Base-by-base conservation (phyloP, 2,888 invertebrate genomes). In the Eurois occulta region DNA sequence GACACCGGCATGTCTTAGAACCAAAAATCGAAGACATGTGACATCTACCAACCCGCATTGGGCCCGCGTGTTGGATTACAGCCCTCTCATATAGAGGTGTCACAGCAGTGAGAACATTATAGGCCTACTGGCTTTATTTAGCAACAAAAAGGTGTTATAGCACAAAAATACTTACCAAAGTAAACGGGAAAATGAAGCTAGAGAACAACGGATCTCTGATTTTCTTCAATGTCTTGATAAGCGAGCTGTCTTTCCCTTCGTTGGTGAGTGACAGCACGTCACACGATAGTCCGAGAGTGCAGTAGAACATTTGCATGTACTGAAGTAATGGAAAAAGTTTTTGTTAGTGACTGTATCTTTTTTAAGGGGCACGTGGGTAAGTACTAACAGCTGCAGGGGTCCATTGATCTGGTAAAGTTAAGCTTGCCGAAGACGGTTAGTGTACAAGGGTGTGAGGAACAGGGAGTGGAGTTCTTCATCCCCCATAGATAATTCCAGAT, bases 121-220 rank as follows among this genome's bases (percentile, higher is more conserved):
- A 24, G 8, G 48, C 24, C 24, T 21, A 21, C 24, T 52, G 24
- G 10, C 10, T 38, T 10, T 38, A 38, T 38, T 38, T 10, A 10
- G 38, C 41, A 38, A 38, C 10, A 41, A 41, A 41, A 41, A 2
- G 13, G 41, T 13, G 13, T 11, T 11, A 41, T 2, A 24, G n/a
- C 10, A 28, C 1, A 8, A 43, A 3, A 13, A 41, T 66, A 85
- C 85, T 83, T 71, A 85, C 86, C 8, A 75, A n/a, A 38, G 75
- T 0, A 3, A 77, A 21, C 2, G 86, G 86, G 0, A 24, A 71
- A 3, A 85, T 18, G 2, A 85, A 0, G 10, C 60, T n/a, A 0
- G 86, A 78, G 24, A 86, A 87, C 43, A 87, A 0, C 0, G 58
- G 67, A 43, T 86, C 78, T 10, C 87, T 78, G 18, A 83, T 52